Conservation (phyloP, 2,888 invertebrate species). For the Dicyrtomina minuta region DNA sequence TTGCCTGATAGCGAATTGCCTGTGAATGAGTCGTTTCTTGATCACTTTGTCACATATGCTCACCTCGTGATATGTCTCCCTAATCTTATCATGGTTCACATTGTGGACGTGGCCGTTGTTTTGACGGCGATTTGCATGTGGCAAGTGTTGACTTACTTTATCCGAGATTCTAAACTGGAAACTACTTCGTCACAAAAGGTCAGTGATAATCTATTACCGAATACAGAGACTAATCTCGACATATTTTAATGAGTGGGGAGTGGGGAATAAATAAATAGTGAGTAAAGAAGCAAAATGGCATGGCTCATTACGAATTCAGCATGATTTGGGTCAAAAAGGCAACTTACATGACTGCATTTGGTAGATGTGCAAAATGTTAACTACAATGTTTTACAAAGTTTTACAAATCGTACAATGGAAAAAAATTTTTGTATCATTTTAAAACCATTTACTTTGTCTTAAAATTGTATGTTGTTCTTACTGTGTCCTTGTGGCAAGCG, state of each 20-base stretch:
- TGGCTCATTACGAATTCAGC: too few relatives aligned
- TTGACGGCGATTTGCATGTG: constrained; percentile 28
- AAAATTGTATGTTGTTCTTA: too few relatives aligned
- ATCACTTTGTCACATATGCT: not conserved
- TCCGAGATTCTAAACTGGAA: constrained; percentile 16
- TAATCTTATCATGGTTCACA: constrained; percentile 26
- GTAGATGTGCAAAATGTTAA: too few relatives aligned
- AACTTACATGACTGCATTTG: too few relatives aligned
- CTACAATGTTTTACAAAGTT: too few relatives aligned
- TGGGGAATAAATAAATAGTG: too few relatives aligned
- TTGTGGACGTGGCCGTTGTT: constrained; percentile 18
- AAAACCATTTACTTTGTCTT: too few relatives aligned
- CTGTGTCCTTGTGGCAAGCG: too few relatives aligned
- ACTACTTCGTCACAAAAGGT: constrained; percentile 7
- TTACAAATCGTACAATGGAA: too few relatives aligned
- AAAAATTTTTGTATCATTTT: too few relatives aligned
- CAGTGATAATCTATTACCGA: not conserved
- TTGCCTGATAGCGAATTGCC: not conserved
- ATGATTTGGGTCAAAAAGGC: too few relatives aligned
- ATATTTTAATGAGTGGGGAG: not conserved
- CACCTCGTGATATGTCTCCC: constrained; percentile 10
- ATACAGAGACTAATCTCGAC: not conserved
- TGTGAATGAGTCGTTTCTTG: not conserved
- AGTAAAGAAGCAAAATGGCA: too few relatives aligned
- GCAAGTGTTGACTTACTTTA: constrained; percentile 22